Evolutionary conservation across 2,888 invertebrate species (phyloP).

Genomic region (Orthosia incerta): DNA sequence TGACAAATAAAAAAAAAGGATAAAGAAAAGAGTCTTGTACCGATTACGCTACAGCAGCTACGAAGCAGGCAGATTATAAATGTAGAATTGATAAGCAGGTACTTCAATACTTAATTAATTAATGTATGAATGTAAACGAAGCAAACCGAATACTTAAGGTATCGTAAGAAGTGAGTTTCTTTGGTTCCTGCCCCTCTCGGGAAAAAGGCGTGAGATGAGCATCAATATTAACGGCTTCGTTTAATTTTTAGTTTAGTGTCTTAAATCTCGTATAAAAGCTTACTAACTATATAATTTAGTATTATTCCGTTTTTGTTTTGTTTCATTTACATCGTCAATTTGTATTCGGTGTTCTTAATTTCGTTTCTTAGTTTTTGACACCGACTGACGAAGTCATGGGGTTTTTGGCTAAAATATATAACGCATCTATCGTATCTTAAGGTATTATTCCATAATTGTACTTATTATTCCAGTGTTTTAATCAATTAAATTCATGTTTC

Average conservation of each 20-base stretch:
- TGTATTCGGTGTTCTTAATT: too few species aligned
- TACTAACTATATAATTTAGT: constrained; percentile 2
- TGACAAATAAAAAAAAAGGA: too few species aligned
- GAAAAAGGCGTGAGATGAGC: background rate
- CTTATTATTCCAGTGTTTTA: background rate
- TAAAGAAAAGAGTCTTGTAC: too few species aligned
- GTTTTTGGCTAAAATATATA: too few species aligned
- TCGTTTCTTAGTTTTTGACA: too few species aligned
- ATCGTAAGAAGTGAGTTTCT: background rate
- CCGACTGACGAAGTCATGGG: too few species aligned
- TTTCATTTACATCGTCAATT: too few species aligned
- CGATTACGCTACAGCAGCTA: too few species aligned
- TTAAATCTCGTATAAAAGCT: background rate
- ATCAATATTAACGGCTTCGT: background rate
- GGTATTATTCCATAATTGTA: too few species aligned
- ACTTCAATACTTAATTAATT: background rate
- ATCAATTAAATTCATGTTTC: background rate
- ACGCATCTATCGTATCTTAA: too few species aligned
- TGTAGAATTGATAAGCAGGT: too few species aligned
- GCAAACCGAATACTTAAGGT: background rate
- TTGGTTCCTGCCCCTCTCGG: background rate
- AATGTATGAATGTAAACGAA: background rate
- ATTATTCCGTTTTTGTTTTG: constrained; percentile 6
- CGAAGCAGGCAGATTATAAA: too few species aligned
- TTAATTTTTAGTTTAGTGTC: background rate